A percentile compares a stretch with the other conserved stretches of the same genome.
These are phyloP conservation scores for Stenoptilia bipunctidactyla DNA, from an alignment of 2,888 invertebrate genomes.

Conservation along the genomic window DNA sequence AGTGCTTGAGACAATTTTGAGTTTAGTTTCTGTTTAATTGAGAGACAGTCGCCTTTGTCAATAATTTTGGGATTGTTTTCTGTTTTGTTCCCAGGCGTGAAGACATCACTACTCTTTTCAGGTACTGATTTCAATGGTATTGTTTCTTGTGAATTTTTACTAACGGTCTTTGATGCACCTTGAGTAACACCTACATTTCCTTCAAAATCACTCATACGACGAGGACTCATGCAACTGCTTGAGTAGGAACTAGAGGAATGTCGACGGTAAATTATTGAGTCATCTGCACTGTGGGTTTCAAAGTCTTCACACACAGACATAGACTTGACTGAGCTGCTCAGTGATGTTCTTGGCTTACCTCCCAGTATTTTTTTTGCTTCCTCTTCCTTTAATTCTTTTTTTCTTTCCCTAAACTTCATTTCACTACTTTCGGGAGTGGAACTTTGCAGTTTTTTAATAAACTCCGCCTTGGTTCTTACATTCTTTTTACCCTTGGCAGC, in stretches of 20 bases:
- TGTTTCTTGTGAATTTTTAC: neutral
- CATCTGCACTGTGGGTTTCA: conserved; percentile 76
- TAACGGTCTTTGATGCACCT: neutral
- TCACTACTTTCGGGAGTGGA: conserved; percentile 52
- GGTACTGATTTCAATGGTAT: too few relatives aligned
- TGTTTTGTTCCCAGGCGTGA: conserved; percentile 22
- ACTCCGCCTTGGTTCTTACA: conserved; percentile 68
- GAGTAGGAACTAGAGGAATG: conserved; percentile 89
- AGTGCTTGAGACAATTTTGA: conserved; percentile 53
- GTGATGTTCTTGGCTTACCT: conserved; percentile 44
- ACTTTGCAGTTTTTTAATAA: conserved; percentile 73
- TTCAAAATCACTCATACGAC: conserved; percentile 70
- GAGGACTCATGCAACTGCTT: conserved; percentile 76
- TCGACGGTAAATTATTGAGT: conserved; percentile 83
- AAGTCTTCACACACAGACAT: conserved; percentile 74
- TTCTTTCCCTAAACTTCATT: conserved; percentile 66
- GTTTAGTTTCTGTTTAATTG: conserved; percentile 57
- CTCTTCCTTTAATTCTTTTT: conserved; percentile 45
- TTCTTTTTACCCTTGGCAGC: conserved; percentile 61
- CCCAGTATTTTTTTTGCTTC: conserved; percentile 44
- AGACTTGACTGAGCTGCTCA: conserved; percentile 55
- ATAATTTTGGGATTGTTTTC: conserved; percentile 32
- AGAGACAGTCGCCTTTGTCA: conserved; percentile 53
- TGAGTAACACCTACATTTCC: conserved; percentile 13
- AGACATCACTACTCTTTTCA: neutral